A percentile compares a stretch with the other conserved stretches of the same genome.
phyloP scores from a whole-genome alignment of 2,888 invertebrate species.

The Theristus sp. region DNA sequence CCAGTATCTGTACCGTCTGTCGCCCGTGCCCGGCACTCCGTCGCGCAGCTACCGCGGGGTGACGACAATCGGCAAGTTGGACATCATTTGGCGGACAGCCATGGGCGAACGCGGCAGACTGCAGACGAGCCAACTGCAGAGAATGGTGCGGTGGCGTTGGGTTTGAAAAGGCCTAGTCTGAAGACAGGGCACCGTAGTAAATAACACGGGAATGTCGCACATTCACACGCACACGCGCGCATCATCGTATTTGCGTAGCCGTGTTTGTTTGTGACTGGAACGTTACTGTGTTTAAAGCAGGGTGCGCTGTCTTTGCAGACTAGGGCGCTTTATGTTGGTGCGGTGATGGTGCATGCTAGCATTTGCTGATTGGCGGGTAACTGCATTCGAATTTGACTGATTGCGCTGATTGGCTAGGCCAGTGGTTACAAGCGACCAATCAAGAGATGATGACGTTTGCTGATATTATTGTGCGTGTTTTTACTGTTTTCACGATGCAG shows the following conservation, averaged over 20 bases:
- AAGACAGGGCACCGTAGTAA: no score
- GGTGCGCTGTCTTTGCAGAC: no score
- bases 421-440: not conserved
- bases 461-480: not conserved
- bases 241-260: no score
- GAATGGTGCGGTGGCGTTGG: constrained; percentile 47
- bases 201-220: no score
- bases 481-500: constrained; percentile 35
- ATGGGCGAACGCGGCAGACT: constrained; percentile 86
- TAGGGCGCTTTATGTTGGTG: no score
- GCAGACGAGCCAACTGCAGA: constrained; percentile 80
- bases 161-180: no score
- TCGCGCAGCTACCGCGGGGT: constrained; percentile 38
- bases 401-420: not conserved
- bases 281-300: no score
- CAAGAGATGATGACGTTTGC: not conserved
- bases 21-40: constrained; percentile 48
- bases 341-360: no score
- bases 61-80: constrained; percentile 69
- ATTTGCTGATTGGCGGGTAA: no score
- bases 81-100: constrained; percentile 70
- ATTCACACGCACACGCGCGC: no score
- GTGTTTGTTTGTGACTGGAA: no score
- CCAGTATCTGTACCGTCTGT: constrained; percentile 80
- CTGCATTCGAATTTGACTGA: no score